Evolutionary conservation across 2,888 invertebrate species (phyloP), one percentile per base, ranked within the genome.

Genomic region (Drosophila prostipennis): DNA sequence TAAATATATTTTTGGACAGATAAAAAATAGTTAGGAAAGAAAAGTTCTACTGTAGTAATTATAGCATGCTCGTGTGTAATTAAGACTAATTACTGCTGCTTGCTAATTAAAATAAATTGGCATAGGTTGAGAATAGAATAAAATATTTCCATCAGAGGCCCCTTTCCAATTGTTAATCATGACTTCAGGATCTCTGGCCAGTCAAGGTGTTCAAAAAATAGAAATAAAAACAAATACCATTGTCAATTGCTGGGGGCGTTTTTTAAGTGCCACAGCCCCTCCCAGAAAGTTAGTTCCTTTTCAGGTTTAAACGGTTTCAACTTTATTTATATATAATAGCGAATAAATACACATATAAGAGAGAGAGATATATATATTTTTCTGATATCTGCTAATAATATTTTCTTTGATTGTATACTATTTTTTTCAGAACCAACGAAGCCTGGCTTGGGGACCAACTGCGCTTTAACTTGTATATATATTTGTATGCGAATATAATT

Each of bases 281-380:
- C 61, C 61, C 61, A 40, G 23, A 64, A 40, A 29, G 14, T 16
- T 52, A 67, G 53, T 67, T 51, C 43, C 29, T 37, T 45, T 32
- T 56, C 46, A 14, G 45, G 58, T 58, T 71, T 68, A 43, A 68
- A 72, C 60, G 72, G 34, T 71, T 37, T 74, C 43, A 74, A 74
- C 68, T 80, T 80, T 80, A 80, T 80, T 80, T 23, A 72, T 69
- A 72, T 69, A 54, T 56, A 69, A 46, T 64, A 55, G 39, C 34
- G 29, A 59, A 26, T 53, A 39, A 29, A 29, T 34, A 39, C 13
- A 23, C 36, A 23, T 37, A 16, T 49, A 59, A 59, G 14, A 58
- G 7, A 16, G 6, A 54, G n/a, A 70, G 43, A 34, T 19, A 58
- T 36, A 45, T 49, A 40, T 19, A 16, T 36, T 19, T 26, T 19